Evolutionary conservation across 1,140 invertebrate genomes (phyloP).

Genomic region (Aphaenogaster ashmeadi): DNA sequence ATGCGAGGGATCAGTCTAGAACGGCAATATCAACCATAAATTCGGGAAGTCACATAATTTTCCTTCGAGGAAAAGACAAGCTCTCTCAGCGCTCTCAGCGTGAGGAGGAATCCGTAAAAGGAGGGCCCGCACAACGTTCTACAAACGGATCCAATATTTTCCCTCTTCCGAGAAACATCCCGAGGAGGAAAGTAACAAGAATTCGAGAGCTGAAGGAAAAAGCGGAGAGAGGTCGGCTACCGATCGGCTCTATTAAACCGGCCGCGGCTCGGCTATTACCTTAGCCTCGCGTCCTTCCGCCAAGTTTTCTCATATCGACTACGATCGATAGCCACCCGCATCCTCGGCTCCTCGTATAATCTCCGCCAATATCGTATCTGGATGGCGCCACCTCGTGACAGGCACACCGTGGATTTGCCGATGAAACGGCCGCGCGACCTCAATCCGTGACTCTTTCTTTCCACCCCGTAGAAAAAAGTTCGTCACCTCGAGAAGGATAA

Average conservation of each 20-base stretch:
- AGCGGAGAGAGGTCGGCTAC: conserved; percentile 24
- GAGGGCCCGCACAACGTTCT: conserved; percentile 13
- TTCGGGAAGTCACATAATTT: conserved; percentile 17
- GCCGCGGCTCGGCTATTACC: conserved; percentile 46
- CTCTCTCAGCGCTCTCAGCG: background rate
- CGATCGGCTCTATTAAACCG: conserved; percentile 77
- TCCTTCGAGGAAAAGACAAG: background rate
- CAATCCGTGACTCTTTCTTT: conserved; percentile 71
- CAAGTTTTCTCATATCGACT: conserved; percentile 79
- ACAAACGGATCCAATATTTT: conserved; percentile 59
- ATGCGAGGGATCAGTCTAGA: background rate
- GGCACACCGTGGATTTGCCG: conserved; percentile 77
- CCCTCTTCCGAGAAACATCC: conserved; percentile 7
- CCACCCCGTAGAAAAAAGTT: background rate
- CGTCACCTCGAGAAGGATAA: background rate
- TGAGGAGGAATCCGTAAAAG: conserved; percentile 7
- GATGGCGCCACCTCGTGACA: conserved; percentile 80
- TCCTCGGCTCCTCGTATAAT: conserved; percentile 81
- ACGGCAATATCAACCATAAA: background rate
- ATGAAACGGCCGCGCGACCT: conserved; percentile 57
- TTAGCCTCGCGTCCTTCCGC: conserved; percentile 30
- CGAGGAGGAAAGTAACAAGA: conserved; percentile 9
- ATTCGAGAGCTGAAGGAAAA: conserved; percentile 23
- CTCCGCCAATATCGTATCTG: conserved; percentile 82
- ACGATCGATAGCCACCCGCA: conserved; percentile 80